Evolutionary conservation across 1,140 invertebrate genomes (phyloP).

Genomic region (Pseudomyrmex dendroicus): DNA sequence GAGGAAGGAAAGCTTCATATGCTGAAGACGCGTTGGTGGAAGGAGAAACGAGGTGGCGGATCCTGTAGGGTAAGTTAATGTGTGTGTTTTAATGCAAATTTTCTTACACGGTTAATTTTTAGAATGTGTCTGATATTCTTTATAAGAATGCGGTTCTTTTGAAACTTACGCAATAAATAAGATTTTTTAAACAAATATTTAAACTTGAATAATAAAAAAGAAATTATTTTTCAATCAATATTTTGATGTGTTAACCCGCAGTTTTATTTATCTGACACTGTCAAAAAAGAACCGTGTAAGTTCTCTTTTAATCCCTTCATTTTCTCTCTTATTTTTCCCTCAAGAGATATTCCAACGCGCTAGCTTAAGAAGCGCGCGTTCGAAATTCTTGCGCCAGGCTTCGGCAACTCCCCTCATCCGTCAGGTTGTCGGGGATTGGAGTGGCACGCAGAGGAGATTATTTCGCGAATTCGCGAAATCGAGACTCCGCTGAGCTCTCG

Average conservation of each 20-base stretch:
- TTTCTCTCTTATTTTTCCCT: conserved; percentile 29
- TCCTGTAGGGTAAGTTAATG: conserved; percentile 89
- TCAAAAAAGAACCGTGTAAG: not conserved
- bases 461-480: conserved; percentile 69
- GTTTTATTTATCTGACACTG: not conserved
- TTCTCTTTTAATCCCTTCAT: not conserved
- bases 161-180: not conserved
- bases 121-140: not conserved
- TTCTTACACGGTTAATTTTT: not conserved
- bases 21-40: conserved; percentile 98
- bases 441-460: conserved; percentile 36
- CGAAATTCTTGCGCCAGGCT: conserved; percentile 60
- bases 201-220: not conserved
- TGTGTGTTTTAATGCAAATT: conserved; percentile 9
- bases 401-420: conserved; percentile 1
- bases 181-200: not conserved
- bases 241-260: not conserved
- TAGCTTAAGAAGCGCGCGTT: conserved; percentile 41
- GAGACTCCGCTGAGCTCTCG: conserved; percentile 14
- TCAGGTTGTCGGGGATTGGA: not conserved
- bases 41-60: conserved; percentile 94
- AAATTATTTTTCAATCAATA: not conserved
- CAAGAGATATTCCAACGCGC: conserved; percentile 10
- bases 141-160: not conserved
- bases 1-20: conserved; percentile 96